These are phyloP conservation scores for Eretmochelys imbricata DNA, from an alignment of 2,113 vertebrate genomes.

Conservation along the genomic window DNA sequence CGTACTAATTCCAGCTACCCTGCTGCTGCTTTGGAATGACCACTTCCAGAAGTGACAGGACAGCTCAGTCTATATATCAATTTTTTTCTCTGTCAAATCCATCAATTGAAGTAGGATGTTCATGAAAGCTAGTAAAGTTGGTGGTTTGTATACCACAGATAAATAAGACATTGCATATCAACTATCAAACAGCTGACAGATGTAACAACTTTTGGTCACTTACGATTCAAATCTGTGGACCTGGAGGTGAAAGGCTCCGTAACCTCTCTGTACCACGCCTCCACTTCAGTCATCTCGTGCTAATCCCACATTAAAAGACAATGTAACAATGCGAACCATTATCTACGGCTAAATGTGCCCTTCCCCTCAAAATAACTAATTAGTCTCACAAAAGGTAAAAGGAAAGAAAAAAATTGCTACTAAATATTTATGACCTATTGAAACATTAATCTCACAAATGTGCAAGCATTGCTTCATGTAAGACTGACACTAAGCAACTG, in stretches of 20 bases:
- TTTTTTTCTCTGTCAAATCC: background rate
- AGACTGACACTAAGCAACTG: slow-evolving; percentile 4
- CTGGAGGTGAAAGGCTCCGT: background rate
- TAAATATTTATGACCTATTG: slow-evolving; percentile 45
- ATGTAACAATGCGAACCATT: background rate
- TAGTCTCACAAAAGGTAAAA: background rate
- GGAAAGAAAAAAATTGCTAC: background rate
- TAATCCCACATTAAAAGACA: background rate
- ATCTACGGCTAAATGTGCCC: background rate
- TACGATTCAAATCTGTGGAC: background rate
- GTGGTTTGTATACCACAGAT: background rate
- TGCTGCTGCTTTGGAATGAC: background rate
- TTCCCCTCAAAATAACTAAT: slow-evolving; percentile 4
- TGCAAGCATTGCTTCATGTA: slow-evolving; percentile 19
- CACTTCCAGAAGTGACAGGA: background rate
- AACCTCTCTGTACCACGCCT: background rate
- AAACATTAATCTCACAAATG: background rate
- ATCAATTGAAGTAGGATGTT: background rate
- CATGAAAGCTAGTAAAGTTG: background rate
- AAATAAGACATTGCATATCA: background rate
- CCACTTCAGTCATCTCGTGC: background rate
- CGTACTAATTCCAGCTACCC: background rate
- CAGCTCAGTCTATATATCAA: background rate
- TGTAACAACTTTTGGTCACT: background rate
- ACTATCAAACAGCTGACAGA: background rate